Base-by-base conservation (phyloP, 2,113 vertebrate species). In the Cyanoramphus novaezelandiae region DNA sequence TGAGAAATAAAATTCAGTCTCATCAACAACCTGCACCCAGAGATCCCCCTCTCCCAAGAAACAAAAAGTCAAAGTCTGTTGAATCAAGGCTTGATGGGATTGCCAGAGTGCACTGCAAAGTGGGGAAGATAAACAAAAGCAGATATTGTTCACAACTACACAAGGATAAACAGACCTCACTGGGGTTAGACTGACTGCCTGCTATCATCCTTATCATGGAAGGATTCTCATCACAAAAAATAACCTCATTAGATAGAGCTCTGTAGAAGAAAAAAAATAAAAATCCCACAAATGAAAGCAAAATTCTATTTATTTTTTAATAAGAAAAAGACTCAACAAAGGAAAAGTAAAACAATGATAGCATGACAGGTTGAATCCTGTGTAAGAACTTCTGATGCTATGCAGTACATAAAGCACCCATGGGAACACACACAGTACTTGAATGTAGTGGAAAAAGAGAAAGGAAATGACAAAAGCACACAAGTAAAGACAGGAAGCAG, bases 1-100 rank as follows among this genome's bases (percentile, higher is more conserved):
- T 81, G 57, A 90, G 81, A 90, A 92, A 93, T 96, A 93, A 94
- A 95, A 92, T 44, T 62, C 60, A 89, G 70, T 35, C 60, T 83
- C 81, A 85, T 82, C 74, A 87, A 76, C 84, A 92, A 71, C 47
- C n/a, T 68, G 33, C 49, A 84, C 47, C 17, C 39, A 82, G 64
- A 92, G 17, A 39, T 9, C 44, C n/a, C 71, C 52, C 21, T 82
- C 60, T 94, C 86, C 41, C 60, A 86, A 80, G 52, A 65, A 92
- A 76, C 52, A 92, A 95, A 80, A 95, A 88, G 57, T 49, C 55
- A 57, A 21, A 89, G 72, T 35, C 79, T 65, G 41, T 53, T 95
- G 91, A 93, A 94, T 95, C 70, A 82, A 84, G 53, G 47, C 49
- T 86, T 90, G 72, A 53, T 74, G 82, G 69, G 28, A 72, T 82